Evolutionary conservation across 2,797 vertebrate species (phyloP).

Genomic region (Myotis findleyi): DNA sequence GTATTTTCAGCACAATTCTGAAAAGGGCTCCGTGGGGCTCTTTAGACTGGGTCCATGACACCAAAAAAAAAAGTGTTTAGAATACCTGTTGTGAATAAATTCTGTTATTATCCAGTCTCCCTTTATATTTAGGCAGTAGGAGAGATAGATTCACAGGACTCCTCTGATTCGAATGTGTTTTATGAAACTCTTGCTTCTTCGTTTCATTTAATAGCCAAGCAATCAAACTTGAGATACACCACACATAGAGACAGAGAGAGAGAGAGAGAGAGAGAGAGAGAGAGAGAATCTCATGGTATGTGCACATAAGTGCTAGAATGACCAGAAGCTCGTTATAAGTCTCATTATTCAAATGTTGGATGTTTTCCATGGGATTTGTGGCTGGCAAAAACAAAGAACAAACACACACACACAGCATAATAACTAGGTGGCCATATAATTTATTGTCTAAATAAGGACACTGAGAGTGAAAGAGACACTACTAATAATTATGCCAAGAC

Average conservation of each 20-base stretch:
- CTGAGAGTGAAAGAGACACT: background rate
- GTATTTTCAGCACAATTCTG: background rate
- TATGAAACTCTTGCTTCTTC: constrained; percentile 16
- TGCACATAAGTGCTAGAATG: background rate
- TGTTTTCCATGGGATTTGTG: background rate
- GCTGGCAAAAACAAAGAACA: background rate
- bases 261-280: background rate
- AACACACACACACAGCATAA: background rate
- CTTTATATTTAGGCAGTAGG: background rate
- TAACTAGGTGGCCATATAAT: background rate
- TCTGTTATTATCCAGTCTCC: background rate
- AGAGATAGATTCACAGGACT: background rate
- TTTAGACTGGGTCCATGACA: background rate
- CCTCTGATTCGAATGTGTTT: background rate
- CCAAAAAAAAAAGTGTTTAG: background rate
- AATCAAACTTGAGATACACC: background rate
- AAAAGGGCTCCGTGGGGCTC: background rate
- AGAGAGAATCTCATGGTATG: background rate
- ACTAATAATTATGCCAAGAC: constrained; percentile 14
- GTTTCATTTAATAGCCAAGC: background rate
- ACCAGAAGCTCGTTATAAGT: constrained; percentile 30
- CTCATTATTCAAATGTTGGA: constrained; percentile 45
- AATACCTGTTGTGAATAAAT: constrained; percentile 17
- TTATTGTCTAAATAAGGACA: constrained; percentile 7
- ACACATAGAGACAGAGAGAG: background rate